Evolutionary conservation across 2,113 vertebrate species (phyloP).

Genomic region (Pedionomus torquatus): DNA sequence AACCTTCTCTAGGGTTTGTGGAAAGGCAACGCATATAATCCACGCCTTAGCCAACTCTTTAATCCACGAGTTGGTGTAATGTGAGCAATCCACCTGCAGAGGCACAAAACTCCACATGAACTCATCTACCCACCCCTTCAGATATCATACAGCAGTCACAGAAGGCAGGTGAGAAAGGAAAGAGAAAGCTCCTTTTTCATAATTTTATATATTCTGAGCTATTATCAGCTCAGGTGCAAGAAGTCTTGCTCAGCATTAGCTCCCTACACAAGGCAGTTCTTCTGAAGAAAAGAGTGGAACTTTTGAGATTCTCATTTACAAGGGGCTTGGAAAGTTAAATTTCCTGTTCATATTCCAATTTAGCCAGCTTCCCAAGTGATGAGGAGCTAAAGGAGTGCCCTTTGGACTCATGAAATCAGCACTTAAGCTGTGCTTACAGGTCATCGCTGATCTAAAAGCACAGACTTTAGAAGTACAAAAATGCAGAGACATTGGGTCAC

Average conservation of each 20-base stretch:
- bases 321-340: not conserved
- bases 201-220: not conserved
- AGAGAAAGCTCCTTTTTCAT: not conserved
- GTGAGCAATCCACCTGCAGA: not conserved
- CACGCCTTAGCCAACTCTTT: not conserved
- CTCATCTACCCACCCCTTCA: not conserved
- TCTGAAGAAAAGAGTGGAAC: not conserved
- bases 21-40: not conserved
- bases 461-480: not conserved
- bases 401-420: not conserved
- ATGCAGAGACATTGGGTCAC: not conserved
- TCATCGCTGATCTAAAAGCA: not conserved
- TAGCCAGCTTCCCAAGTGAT: not conserved
- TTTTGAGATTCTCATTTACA: not conserved
- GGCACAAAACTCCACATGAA: not conserved
- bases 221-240: not conserved
- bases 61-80: not conserved
- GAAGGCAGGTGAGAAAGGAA: not conserved
- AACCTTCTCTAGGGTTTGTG: not conserved
- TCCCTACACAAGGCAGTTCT: not conserved
- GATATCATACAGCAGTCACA: not conserved
- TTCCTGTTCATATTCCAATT: not conserved
- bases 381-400: not conserved
- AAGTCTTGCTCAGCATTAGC: not conserved
- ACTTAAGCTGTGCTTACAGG: not conserved